These are phyloP conservation scores for Rana temporaria DNA, from an alignment of 2,113 vertebrate genomes.

Conservation along the genomic window DNA sequence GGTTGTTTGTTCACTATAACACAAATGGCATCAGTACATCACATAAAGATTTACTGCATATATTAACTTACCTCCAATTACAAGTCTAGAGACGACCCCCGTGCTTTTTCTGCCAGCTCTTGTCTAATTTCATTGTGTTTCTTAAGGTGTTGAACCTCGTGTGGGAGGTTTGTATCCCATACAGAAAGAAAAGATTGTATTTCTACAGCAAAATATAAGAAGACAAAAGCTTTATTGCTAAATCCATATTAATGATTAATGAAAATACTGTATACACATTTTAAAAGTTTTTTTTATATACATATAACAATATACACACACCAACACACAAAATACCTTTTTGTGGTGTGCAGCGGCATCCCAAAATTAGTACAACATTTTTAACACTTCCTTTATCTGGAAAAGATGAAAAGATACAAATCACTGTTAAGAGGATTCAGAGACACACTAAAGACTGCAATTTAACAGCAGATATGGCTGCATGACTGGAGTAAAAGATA, in stretches of 20 bases:
- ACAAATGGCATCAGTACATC: no score
- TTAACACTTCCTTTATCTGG: conserved; percentile 79
- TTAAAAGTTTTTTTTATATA: background rate
- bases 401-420: conserved; percentile 49
- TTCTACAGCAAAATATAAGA: conserved; percentile 68
- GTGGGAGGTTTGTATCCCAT: conserved; percentile 85
- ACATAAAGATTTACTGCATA: background rate
- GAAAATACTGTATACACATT: background rate
- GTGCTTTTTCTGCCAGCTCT: conserved; percentile 84
- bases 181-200: conserved; percentile 83
- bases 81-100: conserved; percentile 75
- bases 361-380: conserved; percentile 85
- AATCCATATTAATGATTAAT: no score
- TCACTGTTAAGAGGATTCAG: no score
- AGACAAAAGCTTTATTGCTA: background rate
- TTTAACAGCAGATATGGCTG: no score
- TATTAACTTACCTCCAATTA: background rate
- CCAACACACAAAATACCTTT: conserved; percentile 26
- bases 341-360: conserved; percentile 69
- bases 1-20: no score
- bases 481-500: no score
- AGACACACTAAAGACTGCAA: no score
- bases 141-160: conserved; percentile 88
- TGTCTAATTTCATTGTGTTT: conserved; percentile 85
- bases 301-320: no score